phyloP scores from a whole-genome alignment of 2,113 vertebrate species.

The Myrmecobius fasciatus region DNA sequence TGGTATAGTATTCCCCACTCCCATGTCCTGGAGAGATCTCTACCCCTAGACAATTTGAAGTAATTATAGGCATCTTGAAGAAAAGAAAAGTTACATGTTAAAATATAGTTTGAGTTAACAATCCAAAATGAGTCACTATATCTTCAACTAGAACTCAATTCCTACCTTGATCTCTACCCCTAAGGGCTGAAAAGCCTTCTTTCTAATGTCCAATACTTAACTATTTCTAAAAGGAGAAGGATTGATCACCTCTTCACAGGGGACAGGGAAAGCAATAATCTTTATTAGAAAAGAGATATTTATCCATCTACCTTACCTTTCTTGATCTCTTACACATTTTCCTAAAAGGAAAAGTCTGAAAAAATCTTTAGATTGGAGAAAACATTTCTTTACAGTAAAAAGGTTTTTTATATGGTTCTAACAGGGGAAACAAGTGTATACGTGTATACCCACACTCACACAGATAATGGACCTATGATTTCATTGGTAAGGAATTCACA shows the following conservation, averaged over 20 bases:
- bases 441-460: neutral
- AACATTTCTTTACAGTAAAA: neutral
- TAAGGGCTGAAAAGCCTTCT: neutral
- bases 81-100: neutral
- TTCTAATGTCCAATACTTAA: neutral
- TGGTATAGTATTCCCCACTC: neutral
- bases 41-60: neutral
- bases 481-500: neutral
- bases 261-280: neutral
- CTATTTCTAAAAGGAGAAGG: neutral
- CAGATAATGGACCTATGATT: neutral
- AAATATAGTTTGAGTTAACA: neutral
- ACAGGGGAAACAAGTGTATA: neutral
- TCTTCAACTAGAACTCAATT: neutral
- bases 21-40: neutral
- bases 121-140: neutral
- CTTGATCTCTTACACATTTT: neutral
- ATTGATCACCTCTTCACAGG: neutral
- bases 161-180: neutral
- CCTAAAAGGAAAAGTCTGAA: neutral
- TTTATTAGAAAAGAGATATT: neutral
- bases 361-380: neutral
- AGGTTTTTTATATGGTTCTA: neutral
- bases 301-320: neutral
- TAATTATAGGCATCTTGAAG: neutral